Evolutionary conservation across 1,140 invertebrate species (phyloP).

Genomic region (Liolophura sinensis): DNA sequence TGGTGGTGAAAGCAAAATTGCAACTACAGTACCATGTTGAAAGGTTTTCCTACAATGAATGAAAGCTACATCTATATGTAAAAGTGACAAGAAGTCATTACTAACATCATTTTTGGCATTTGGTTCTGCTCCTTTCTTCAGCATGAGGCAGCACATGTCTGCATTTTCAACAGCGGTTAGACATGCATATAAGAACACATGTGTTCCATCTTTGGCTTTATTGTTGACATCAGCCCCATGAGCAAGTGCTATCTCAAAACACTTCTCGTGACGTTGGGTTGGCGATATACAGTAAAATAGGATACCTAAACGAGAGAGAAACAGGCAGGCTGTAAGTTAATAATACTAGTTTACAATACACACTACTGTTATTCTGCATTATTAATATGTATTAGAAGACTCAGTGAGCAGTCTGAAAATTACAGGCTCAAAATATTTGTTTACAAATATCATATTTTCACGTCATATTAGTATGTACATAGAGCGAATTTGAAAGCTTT

Average conservation of each 20-base stretch:
- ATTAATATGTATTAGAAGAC: too few species aligned
- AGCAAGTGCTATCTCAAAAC: slow-evolving; percentile 49
- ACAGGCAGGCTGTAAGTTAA: background rate
- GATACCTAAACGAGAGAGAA: slow-evolving; percentile 41
- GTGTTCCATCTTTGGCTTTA: slow-evolving; percentile 47
- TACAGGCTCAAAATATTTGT: too few species aligned
- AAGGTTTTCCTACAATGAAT: background rate
- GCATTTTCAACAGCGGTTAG: slow-evolving; percentile 55
- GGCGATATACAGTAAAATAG: slow-evolving; percentile 57
- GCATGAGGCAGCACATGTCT: slow-evolving; percentile 48
- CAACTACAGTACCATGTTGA: background rate
- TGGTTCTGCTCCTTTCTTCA: slow-evolving; percentile 55
- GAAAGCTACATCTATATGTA: slow-evolving; percentile 1
- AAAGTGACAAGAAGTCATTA: background rate
- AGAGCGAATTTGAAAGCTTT: too few species aligned
- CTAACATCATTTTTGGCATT: slow-evolving; percentile 49
- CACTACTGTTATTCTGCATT: too few species aligned
- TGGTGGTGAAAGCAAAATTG: background rate
- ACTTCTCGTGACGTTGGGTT: slow-evolving; percentile 54
- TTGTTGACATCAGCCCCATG: slow-evolving; percentile 57
- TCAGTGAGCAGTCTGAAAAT: too few species aligned
- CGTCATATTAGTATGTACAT: too few species aligned
- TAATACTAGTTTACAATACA: too few species aligned
- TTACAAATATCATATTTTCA: too few species aligned
- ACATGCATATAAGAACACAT: slow-evolving; percentile 55